Conservation (phyloP, 2,797 vertebrate species). For the Leuciscus waleckii region DNA sequence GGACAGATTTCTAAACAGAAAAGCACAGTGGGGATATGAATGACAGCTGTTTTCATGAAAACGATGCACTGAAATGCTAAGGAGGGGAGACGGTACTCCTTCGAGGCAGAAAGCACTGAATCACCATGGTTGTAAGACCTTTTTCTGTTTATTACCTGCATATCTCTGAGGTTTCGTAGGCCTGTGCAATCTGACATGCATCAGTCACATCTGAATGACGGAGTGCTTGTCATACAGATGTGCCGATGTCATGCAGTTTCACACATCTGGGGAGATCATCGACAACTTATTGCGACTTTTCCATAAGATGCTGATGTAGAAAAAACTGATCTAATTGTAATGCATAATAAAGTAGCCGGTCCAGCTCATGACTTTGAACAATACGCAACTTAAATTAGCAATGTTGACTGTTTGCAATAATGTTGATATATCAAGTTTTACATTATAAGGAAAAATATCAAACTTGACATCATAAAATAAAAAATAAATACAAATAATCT, state of each 20-base stretch:
- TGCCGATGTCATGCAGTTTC: neutral
- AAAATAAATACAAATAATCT: neutral
- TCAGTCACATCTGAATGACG: neutral
- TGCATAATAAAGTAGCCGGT: neutral
- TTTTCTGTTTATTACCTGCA: conserved; percentile 30
- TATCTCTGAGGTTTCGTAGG: conserved; percentile 35
- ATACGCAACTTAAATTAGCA: neutral
- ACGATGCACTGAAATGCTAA: conserved; percentile 62
- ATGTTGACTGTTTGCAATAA: neutral
- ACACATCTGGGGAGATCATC: neutral
- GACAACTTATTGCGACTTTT: conserved; percentile 8
- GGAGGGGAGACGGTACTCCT: conserved; percentile 70
- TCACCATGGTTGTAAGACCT: conserved; percentile 77
- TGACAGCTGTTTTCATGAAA: conserved; percentile 67
- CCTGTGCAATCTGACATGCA: conserved; percentile 38
- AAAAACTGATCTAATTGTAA: neutral
- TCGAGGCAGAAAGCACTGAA: conserved; percentile 71
- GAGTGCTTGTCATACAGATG: neutral
- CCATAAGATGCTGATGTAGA: neutral
- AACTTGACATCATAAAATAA: neutral
- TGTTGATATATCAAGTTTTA: neutral
- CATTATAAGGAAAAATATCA: neutral
- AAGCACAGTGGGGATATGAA: conserved; percentile 47
- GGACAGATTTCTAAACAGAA: conserved; percentile 60
- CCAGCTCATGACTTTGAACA: neutral